phyloP scores from a whole-genome alignment of 2,797 vertebrate genomes.

The Periparus ater region DNA sequence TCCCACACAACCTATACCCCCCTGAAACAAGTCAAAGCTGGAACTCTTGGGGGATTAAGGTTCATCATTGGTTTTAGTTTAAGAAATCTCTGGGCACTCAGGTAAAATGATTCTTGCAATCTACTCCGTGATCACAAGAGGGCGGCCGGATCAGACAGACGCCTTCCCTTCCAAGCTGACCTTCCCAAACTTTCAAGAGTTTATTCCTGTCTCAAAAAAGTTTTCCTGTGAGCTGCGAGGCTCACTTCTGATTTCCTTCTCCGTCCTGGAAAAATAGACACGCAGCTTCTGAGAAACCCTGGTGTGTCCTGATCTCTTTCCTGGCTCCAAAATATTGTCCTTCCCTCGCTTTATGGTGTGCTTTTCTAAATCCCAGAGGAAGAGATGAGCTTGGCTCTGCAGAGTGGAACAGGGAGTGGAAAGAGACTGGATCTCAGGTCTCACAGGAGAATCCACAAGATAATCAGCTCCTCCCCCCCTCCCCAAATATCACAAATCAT shows the following conservation, averaged over 20 bases:
- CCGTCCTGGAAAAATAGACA: neutral
- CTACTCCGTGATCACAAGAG: neutral
- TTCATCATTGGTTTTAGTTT: neutral
- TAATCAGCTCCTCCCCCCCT: neutral
- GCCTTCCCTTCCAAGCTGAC: accelerated
- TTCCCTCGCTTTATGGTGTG: neutral
- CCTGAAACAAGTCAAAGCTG: too few relatives aligned
- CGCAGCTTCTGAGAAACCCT: accelerated
- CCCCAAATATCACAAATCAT: neutral
- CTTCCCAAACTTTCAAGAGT: neutral
- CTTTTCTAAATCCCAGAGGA: neutral
- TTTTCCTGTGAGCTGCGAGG: neutral
- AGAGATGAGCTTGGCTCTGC: neutral
- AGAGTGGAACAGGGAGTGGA: neutral
- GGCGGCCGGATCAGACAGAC: neutral
- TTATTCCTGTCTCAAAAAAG: neutral
- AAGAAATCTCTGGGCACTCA: neutral
- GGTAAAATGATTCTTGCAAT: neutral
- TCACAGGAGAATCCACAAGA: neutral
- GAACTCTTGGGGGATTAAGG: neutral
- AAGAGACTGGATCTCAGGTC: neutral
- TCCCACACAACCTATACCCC: neutral
- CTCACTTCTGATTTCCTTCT: neutral
- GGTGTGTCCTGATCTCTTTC: neutral
- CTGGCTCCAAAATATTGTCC: neutral